Evolutionary conservation across 2,113 vertebrate genomes (phyloP).

Genomic region (Pipra filicauda): DNA sequence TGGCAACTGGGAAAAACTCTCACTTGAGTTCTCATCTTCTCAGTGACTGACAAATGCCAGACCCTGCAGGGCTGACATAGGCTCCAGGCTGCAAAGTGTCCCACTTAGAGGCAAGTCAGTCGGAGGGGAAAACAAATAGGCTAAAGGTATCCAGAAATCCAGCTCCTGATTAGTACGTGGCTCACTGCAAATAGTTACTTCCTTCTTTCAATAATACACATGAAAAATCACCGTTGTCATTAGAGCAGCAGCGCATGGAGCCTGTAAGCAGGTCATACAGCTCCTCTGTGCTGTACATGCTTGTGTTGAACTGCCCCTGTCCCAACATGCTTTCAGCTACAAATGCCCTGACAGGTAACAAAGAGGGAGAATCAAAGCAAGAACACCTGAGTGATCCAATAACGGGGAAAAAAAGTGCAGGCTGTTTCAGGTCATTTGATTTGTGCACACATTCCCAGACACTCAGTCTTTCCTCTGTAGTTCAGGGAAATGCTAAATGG

Average conservation of each 20-base stretch:
- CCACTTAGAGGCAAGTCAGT: neutral
- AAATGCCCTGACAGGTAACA: neutral
- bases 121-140: neutral
- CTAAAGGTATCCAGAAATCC: neutral
- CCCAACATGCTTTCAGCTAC: neutral
- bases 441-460: conserved; percentile 7
- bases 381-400: conserved; percentile 11
- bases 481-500: conserved; percentile 7
- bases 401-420: neutral
- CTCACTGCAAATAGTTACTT: neutral
- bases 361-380: conserved; percentile 16
- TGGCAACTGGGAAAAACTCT: neutral
- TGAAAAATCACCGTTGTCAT: neutral
- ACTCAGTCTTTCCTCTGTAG: neutral
- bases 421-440: neutral
- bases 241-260: neutral
- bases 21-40: neutral
- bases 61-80: neutral
- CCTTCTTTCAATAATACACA: neutral
- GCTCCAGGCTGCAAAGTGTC: neutral
- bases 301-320: neutral
- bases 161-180: neutral
- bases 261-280: neutral
- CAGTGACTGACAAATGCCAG: conserved; percentile 34
- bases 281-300: neutral